phyloP scores from a whole-genome alignment of 2,113 vertebrate genomes.

The Caloenas nicobarica region DNA sequence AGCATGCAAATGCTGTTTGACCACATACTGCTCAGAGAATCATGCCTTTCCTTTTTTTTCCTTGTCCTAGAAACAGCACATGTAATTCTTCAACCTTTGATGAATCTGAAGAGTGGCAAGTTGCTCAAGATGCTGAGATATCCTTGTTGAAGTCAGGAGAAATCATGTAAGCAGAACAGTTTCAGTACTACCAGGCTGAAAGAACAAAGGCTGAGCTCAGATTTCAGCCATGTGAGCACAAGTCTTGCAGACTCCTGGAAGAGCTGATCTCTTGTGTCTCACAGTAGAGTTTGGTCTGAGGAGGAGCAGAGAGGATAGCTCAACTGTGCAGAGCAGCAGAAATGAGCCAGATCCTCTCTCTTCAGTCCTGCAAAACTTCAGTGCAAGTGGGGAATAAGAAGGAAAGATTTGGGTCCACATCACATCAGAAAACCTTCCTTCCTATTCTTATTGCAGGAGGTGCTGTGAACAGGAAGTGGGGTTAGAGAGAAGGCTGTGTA shows the following conservation, averaged over 20 bases:
- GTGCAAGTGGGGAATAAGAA: neutral
- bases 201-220: neutral
- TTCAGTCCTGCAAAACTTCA: neutral
- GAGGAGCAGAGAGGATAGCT: neutral
- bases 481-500: neutral
- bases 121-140: conserved; percentile 90
- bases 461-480: neutral
- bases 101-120: conserved; percentile 78
- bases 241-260: neutral
- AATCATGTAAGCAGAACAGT: conserved; percentile 83
- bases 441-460: neutral
- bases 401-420: neutral
- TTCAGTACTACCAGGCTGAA: neutral
- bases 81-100: conserved; percentile 79
- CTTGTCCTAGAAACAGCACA: conserved; percentile 74
- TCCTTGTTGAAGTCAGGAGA: conserved; percentile 91
- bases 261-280: neutral
- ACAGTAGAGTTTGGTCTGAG: neutral
- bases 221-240: neutral
- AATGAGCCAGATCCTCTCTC: neutral
- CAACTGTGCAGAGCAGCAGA: neutral
- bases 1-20: neutral
- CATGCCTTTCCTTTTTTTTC: neutral
- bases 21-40: neutral
- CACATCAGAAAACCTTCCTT: neutral